Conservation (phyloP, 2,797 vertebrate genomes). For the Crax fasciolata region DNA sequence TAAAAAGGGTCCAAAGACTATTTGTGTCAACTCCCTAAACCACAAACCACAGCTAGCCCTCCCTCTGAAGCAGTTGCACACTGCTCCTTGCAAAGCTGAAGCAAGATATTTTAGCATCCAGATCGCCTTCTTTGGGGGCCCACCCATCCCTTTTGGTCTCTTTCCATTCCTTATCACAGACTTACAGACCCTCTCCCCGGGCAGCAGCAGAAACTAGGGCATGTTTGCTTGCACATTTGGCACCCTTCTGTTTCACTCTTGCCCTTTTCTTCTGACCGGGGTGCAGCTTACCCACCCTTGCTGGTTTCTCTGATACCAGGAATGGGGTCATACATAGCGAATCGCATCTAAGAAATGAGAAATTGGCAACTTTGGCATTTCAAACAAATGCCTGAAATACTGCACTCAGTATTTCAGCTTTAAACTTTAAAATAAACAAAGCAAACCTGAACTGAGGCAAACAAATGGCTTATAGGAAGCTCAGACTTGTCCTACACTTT, state of each 20-base stretch:
- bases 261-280: background rate
- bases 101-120: slow-evolving; percentile 57
- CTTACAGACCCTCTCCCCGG: slow-evolving; percentile 50
- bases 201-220: slow-evolving; percentile 38
- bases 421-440: slow-evolving; percentile 3
- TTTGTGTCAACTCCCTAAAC: slow-evolving; percentile 67
- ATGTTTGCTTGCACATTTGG: background rate
- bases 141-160: slow-evolving; percentile 53
- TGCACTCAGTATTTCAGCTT: slow-evolving; percentile 15
- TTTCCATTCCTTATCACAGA: slow-evolving; percentile 20
- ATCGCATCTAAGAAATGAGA: background rate
- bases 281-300: background rate
- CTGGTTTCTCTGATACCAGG: background rate
- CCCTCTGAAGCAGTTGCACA: slow-evolving; percentile 26
- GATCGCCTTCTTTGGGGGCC: slow-evolving; percentile 12
- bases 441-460: slow-evolving; percentile 11
- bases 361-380: slow-evolving; percentile 1
- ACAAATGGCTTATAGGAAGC: slow-evolving; percentile 43
- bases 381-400: background rate
- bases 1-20: slow-evolving; percentile 55
- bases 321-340: background rate
- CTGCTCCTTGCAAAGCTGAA: slow-evolving; percentile 54
- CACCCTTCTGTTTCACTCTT: slow-evolving; percentile 5
- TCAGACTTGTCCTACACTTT: slow-evolving; percentile 46
- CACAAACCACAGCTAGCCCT: slow-evolving; percentile 65